A percentile compares a stretch with the other conserved stretches of the same genome.
Evolutionary conservation across 2,888 invertebrate genomes (phyloP).

Genomic region (Epirrhoe tristata): DNA sequence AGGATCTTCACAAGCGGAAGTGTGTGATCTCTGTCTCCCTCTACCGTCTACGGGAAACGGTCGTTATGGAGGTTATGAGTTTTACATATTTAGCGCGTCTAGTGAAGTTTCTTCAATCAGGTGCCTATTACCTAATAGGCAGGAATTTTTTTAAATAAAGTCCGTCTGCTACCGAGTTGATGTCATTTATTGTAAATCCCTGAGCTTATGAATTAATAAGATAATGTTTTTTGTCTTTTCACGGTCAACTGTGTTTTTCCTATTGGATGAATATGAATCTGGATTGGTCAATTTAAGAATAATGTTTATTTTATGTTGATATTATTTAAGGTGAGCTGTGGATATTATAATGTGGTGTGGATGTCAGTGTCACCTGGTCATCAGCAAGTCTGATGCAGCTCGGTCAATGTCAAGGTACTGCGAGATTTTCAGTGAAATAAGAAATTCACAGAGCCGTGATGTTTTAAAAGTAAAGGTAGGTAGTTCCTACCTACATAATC

Average conservation of each 20-base stretch:
- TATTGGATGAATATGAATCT: neutral
- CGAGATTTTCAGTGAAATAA: too few relatives aligned
- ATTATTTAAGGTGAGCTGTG: neutral
- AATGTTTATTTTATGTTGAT: conserved; percentile 2
- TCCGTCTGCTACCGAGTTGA: neutral
- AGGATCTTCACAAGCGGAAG: too few relatives aligned
- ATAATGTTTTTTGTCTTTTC: neutral
- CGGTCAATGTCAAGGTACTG: neutral
- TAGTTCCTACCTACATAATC: too few relatives aligned
- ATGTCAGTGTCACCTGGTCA: neutral
- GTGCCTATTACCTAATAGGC: neutral
- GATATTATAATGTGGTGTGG: neutral
- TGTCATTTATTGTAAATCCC: neutral
- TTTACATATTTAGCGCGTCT: neutral
- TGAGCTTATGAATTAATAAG: neutral
- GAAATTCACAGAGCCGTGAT: too few relatives aligned
- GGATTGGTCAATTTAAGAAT: neutral
- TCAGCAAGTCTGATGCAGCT: conserved; percentile 1
- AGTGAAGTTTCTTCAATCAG: neutral
- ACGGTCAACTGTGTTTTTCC: conserved; percentile 2
- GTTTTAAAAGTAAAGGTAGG: too few relatives aligned
- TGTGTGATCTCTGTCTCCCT: too few relatives aligned
- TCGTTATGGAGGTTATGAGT: neutral
- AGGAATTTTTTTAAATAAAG: neutral
- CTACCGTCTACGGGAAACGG: too few relatives aligned